Evolutionary conservation across 2,888 invertebrate genomes (phyloP), one percentile per base, ranked within the genome.

Genomic region (Amblyteles armatorius): DNA sequence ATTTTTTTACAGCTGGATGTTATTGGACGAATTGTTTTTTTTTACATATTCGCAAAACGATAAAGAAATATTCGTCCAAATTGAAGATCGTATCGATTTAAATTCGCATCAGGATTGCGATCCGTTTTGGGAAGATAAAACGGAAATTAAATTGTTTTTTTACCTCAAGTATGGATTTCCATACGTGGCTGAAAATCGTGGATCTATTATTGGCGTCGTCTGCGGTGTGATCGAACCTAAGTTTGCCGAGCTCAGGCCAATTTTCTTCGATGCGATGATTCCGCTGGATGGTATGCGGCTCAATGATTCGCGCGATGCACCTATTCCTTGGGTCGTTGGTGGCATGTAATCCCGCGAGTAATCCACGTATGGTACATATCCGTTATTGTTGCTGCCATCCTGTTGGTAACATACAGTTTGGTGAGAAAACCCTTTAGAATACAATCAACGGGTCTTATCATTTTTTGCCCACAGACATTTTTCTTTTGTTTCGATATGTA

Each of bases 301-400:
- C 86, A 94, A 90, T 80, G 94, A 94, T 88, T 94, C 94, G 29
- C 94, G 92, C 26, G 93, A 93, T 57, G 93, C 92, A 33, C 92
- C 93, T 79, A 94, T 92, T 9, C 93, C 93, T 80, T 95, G 95
- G 90, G 95, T 94, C 73, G 96, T 96, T 5, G 98, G 98, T 2
- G 98, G 98, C 90, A 97, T 98, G 94, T 98, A 98, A 93, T 98
- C 98, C 48, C 98, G 96, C 7, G 97, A 96, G 93, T 98, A 98
- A 93, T 98, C 98, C 68, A 97, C 97, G 93, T 98, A 98, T 0
- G 98, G 97, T 85, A 97, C 97, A 93, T 98, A 98, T 36, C 97
- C 97, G 91, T 97, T 97, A 93, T 96, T 97, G 94, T 97, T 97
- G 90, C 97, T 97, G 79, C 97, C 97, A 85, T 97, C 96, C 97